Evolutionary conservation across 2,888 invertebrate species (phyloP), one percentile per base, ranked within the genome.

Genomic region (Cheilosia impressa): DNA sequence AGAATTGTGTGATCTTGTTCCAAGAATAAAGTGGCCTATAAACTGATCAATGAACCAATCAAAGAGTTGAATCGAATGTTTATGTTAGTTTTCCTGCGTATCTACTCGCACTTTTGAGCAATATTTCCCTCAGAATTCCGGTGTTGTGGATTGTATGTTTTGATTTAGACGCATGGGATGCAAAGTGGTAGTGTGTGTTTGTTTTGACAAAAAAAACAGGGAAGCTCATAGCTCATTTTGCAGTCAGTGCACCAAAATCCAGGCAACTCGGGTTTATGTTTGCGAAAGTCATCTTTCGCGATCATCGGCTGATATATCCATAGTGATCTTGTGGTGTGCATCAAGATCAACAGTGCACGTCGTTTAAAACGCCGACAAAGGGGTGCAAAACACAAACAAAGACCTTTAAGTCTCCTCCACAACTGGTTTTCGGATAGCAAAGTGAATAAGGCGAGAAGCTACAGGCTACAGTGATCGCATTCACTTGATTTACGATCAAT

Each of bases 401-500:
- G 75, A 65, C 57, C 80, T 80, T 80, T 63, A 69, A 75, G 43
- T 62, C 63, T 50, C n/a, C 17, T 57, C 9, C 47, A 58, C 22
- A 69, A 24, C 63, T 50, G 52, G 58, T 65, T 34, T 53, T 15
- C 22, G 72, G 53, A 53, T 53, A 58, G 60, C 75, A 41, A 52
- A 34, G 62, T 43, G 69, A 58, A 58, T 45, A 58, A 62, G 43
- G 19, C 72, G 55, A 47, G 57, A 73, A 53, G 63, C 66, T 69
- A 38, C 68, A 65, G 57, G 58, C 83, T 57, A 60, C 52, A 58
- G 63, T 75, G 84, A 75, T 84, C 79, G 69, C 69, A 84, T 80
- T 80, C 58, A 65, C 84, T 84, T 84, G 84, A 84, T 84, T 80
- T 75, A 84, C 75, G 84, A 80, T 76, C 84, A 84, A 80, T 84